phyloP scores from a whole-genome alignment of 1,140 invertebrate genomes.

The Sarcophaga peregrina region DNA sequence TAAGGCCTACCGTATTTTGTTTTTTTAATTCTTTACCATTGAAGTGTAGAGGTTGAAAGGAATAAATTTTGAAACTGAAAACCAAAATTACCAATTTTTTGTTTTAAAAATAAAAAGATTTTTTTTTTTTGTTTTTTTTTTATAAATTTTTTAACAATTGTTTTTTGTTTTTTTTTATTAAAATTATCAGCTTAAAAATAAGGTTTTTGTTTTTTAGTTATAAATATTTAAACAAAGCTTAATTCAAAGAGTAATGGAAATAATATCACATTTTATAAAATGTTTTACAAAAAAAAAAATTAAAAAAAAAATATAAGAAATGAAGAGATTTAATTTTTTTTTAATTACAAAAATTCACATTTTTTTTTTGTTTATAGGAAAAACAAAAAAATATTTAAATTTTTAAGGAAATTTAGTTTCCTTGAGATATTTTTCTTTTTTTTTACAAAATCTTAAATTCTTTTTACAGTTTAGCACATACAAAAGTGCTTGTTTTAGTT shows the following conservation, averaged over 20 bases:
- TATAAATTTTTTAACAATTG: background rate
- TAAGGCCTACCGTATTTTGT: background rate
- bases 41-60: too few relatives aligned
- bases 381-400: background rate
- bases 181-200: background rate
- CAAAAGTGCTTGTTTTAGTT: background rate
- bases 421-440: background rate
- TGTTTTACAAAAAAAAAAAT: background rate
- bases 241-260: background rate
- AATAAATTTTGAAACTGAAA: too few relatives aligned
- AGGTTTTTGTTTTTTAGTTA: background rate
- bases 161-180: background rate
- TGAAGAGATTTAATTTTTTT: background rate
- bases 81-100: too few relatives aligned
- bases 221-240: constrained; percentile 12
- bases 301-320: background rate
- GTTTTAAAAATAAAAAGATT: too few relatives aligned
- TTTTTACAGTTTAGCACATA: background rate
- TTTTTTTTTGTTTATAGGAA: background rate
- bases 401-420: background rate
- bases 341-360: background rate
- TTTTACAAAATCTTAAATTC: constrained; percentile 1
- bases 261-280: constrained; percentile 8
- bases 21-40: background rate
- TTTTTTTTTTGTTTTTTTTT: background rate